Evolutionary conservation across 2,797 vertebrate genomes (phyloP), one percentile per base, ranked within the genome.

Genomic region (Lophotriccus pileatus): DNA sequence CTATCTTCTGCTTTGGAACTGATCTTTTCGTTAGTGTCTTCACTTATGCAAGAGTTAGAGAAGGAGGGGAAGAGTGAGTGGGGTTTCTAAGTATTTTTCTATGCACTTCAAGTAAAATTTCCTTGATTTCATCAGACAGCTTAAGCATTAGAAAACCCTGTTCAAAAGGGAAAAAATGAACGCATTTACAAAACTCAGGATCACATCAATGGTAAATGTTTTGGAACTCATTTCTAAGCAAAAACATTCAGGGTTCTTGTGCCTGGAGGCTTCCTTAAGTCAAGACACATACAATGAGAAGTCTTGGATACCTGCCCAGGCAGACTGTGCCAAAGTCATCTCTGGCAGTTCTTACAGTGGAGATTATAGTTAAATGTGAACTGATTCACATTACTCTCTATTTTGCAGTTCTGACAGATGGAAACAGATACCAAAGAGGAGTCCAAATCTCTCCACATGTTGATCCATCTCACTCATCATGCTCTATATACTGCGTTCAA

Each of bases 361-460:
- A 96, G 90, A 96, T 94, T 93, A 89, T 53, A 62, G 74, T 85
- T 96, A 90, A 93, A 94, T 75, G 72, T 66, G 59, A 93, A 62
- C 59, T 93, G 78, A 94, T 93, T 87, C 86, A 94, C 88, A 47
- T 93, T 91, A 87, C 70, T 86, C 93, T 84, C 77, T 93, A 75
- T 95, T 93, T 94, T 94, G 63, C 89, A 82, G 60, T 81, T 73
- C 77, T 86, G 89, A 77, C 73, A 93, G 83, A 94, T 89, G 77
- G 87, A 94, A 96, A 96, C 28, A 89, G 77, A 94, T 79, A 92
- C 67, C 39, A 72, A 93, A 63, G 64, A 87, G 76, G 58, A 93
- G 77, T 87, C 70, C 68, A 94, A 64, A 82, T 52, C 46, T 87
- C 50, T 46, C 70, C 78, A 84, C 69, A 76, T 94, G 77, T 81